These are phyloP conservation scores for Xiphias gladius DNA, from an alignment of 2,113 vertebrate genomes.

Conservation along the genomic window DNA sequence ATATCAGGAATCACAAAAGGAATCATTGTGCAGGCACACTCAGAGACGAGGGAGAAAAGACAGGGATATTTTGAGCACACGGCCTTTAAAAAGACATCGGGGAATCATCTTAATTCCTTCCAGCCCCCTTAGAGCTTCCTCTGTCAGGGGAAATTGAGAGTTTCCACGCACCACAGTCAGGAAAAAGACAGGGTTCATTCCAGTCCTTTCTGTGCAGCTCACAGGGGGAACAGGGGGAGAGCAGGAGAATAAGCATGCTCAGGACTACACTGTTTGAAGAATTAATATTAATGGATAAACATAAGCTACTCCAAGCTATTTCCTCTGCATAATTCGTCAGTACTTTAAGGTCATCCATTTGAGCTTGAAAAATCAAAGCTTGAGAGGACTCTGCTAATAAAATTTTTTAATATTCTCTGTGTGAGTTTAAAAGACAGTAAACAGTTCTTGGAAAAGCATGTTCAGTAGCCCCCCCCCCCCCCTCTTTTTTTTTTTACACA, in stretches of 20 bases:
- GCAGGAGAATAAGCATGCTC: conserved; percentile 14
- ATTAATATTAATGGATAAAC: conserved; percentile 70
- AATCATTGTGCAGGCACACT: not conserved
- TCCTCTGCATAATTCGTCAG: conserved; percentile 59
- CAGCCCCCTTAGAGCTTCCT: conserved; percentile 38
- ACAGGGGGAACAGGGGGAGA: conserved; percentile 16
- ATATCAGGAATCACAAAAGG: not conserved
- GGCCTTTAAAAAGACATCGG: conserved; percentile 58
- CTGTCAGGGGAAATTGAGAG: conserved; percentile 57
- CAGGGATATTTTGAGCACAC: conserved; percentile 43
- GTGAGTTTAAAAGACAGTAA: conserved; percentile 45
- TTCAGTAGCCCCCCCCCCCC: no score
- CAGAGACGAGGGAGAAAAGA: conserved; percentile 10
- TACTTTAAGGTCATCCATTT: conserved; percentile 59
- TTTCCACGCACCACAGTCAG: conserved; percentile 38
- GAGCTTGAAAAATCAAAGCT: conserved; percentile 51
- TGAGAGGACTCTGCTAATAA: conserved; percentile 35
- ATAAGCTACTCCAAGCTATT: conserved; percentile 55
- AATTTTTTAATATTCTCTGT: conserved; percentile 35
- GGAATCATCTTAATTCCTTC: conserved; percentile 55
- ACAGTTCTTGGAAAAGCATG: conserved; percentile 40
- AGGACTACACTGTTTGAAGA: conserved; percentile 40
- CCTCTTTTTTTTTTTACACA: conserved; percentile 2
- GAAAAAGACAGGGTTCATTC: conserved; percentile 51
- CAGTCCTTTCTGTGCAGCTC: conserved; percentile 33